These are phyloP conservation scores for Anastrepha obliqua DNA, from an alignment of 1,140 invertebrate species.

Conservation along the genomic window DNA sequence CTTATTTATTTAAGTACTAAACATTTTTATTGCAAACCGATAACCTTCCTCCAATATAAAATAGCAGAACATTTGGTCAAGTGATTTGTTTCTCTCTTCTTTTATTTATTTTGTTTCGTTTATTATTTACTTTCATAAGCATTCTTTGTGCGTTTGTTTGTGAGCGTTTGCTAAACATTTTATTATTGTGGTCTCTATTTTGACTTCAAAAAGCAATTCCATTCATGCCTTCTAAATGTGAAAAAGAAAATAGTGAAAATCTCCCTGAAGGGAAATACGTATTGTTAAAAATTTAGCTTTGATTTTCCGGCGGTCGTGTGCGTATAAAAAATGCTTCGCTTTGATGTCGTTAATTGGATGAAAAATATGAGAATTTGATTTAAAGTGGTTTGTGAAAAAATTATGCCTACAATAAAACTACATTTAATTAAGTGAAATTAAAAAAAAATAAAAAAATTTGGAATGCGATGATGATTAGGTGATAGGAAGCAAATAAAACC, in stretches of 20 bases:
- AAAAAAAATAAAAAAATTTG: neutral
- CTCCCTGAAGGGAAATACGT: neutral
- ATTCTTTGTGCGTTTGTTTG: neutral
- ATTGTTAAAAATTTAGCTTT: too few species aligned
- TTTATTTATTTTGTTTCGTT: neutral
- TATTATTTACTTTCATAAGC: neutral
- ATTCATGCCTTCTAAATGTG: neutral
- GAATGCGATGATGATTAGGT: neutral
- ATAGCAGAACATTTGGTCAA: too few species aligned
- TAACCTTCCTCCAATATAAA: too few species aligned
- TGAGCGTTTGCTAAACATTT: neutral
- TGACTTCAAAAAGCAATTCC: neutral
- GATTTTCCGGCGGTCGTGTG: neutral
- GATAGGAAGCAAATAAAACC: neutral
- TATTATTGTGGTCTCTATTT: neutral
- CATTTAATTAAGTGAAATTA: neutral
- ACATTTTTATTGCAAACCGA: too few species aligned
- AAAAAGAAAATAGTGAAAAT: neutral
- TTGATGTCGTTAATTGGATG: neutral
- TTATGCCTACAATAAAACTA: too few species aligned
- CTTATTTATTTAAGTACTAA: too few species aligned
- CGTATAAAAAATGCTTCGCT: neutral
- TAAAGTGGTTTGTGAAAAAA: neutral
- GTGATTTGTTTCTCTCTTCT: too few species aligned
- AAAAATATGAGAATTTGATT: constrained; percentile 6